phyloP scores from a whole-genome alignment of 30 jellyfish, hydroid and myxozoan species.

The Turritopsis dohrnii region DNA sequence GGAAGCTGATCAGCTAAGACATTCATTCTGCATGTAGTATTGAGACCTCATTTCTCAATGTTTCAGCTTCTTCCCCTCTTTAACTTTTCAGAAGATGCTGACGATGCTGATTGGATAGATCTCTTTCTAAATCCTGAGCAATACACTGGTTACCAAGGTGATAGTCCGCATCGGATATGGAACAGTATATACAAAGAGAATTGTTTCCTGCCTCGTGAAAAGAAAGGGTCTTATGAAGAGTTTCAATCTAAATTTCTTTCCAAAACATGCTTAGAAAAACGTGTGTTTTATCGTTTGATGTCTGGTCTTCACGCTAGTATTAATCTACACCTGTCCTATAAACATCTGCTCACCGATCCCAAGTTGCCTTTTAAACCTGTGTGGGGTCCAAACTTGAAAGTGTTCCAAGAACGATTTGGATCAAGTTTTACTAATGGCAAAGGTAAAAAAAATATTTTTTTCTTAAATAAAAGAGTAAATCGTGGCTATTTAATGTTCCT shows the following conservation, averaged over 20 bases:
- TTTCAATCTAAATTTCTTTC: slow-evolving; percentile 17
- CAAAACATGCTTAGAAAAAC: slow-evolving; percentile 83
- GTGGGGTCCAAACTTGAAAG: slow-evolving; percentile 94
- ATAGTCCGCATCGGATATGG: slow-evolving; percentile 85
- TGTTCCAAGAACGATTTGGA: slow-evolving; percentile 71
- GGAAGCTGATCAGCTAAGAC: too few species aligned
- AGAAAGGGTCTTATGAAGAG: slow-evolving; percentile 22
- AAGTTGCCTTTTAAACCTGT: slow-evolving; percentile 39
- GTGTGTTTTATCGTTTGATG: slow-evolving; percentile 70
- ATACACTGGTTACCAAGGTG: slow-evolving; percentile 93
- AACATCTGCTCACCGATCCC: slow-evolving; percentile 62
- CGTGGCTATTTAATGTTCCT: not conserved
- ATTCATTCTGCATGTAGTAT: too few species aligned
- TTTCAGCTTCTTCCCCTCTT: not conserved
- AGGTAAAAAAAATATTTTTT: slow-evolving; percentile 41
- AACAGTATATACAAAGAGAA: slow-evolving; percentile 85
- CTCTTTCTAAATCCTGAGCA: slow-evolving; percentile 80
- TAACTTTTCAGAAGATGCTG: slow-evolving; percentile 45
- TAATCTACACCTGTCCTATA: slow-evolving; percentile 69
- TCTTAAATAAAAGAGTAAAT: too few species aligned
- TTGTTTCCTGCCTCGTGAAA: slow-evolving; percentile 52
- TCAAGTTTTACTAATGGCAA: slow-evolving; percentile 76
- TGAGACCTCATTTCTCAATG: not conserved
- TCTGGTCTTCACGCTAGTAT: slow-evolving; percentile 97
- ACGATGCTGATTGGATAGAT: slow-evolving; percentile 68